Percentiles rank a stretch among this genome's conserved stretches.
These are phyloP conservation scores for Dendropsophus ebraccatus DNA, from an alignment of 2,113 vertebrate genomes.

Conservation along the genomic window DNA sequence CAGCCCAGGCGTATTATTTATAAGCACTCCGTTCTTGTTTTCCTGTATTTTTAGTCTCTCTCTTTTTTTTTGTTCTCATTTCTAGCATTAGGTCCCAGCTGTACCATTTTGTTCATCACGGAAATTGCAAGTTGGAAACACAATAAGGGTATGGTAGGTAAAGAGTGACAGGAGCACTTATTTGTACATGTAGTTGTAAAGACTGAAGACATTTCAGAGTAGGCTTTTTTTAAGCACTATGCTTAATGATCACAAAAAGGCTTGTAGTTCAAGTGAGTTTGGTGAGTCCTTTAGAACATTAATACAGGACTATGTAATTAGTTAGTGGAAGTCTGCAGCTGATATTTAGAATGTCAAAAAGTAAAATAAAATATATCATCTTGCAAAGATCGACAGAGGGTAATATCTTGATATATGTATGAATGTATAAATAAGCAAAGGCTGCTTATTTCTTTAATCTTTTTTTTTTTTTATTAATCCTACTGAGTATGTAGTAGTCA, in stretches of 20 bases:
- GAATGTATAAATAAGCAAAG: not conserved
- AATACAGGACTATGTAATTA: not conserved
- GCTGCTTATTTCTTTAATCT: not conserved
- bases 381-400: no score
- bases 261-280: not conserved
- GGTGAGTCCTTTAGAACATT: not conserved
- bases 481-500: not conserved
- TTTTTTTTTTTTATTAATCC: slow-evolving; percentile 8
- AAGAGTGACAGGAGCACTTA: slow-evolving; percentile 40
- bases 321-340: not conserved
- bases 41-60: not conserved
- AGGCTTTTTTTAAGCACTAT: not conserved
- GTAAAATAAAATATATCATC: no score
- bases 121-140: slow-evolving; percentile 36
- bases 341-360: no score
- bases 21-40: slow-evolving; percentile 10
- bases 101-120: slow-evolving; percentile 40
- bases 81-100: slow-evolving; percentile 22
- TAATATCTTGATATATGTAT: no score
- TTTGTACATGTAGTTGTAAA: slow-evolving; percentile 29
- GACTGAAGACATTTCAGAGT: slow-evolving; percentile 32
- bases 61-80: slow-evolving; percentile 18
- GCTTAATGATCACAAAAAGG: not conserved
- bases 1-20: slow-evolving; percentile 43
- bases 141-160: slow-evolving; percentile 24